Percentiles rank a stretch among this genome's conserved stretches.
These are phyloP conservation scores for Trichomalopsis sarcophagae DNA, from an alignment of 1,140 invertebrate species.

Conservation along the genomic window DNA sequence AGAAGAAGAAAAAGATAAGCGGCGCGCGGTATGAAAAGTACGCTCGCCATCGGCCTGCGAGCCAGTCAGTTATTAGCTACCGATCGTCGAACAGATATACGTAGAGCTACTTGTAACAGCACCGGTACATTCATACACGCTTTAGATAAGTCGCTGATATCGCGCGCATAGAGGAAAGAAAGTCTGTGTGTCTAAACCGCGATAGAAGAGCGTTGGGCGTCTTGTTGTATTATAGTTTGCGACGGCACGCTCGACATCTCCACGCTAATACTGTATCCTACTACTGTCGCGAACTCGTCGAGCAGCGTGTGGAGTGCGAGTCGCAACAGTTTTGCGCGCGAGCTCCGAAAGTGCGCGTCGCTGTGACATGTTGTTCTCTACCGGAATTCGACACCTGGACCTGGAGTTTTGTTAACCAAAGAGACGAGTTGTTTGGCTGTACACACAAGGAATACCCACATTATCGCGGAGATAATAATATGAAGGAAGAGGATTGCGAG, in stretches of 20 bases:
- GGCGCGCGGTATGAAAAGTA: conserved; percentile 14
- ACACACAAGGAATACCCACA: neutral
- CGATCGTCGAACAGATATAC: conserved; percentile 30
- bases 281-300: neutral
- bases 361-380: neutral
- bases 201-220: neutral
- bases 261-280: neutral
- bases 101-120: neutral
- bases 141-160: conserved; percentile 15
- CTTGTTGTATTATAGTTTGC: neutral
- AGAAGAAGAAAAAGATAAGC: conserved; percentile 38
- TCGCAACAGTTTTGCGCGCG: conserved; percentile 11
- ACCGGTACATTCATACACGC: neutral
- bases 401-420: too few species aligned
- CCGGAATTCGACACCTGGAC: neutral
- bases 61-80: conserved; percentile 37
- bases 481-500: conserved; percentile 38
- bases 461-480: neutral
- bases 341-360: conserved; percentile 12
- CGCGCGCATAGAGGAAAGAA: neutral
- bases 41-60: neutral
- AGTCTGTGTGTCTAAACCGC: neutral
- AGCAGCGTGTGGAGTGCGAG: neutral
- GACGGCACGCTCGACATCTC: neutral
- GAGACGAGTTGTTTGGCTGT: too few species aligned